Evolutionary conservation across 2,113 vertebrate genomes (phyloP).

Genomic region (Pogona vitticeps): DNA sequence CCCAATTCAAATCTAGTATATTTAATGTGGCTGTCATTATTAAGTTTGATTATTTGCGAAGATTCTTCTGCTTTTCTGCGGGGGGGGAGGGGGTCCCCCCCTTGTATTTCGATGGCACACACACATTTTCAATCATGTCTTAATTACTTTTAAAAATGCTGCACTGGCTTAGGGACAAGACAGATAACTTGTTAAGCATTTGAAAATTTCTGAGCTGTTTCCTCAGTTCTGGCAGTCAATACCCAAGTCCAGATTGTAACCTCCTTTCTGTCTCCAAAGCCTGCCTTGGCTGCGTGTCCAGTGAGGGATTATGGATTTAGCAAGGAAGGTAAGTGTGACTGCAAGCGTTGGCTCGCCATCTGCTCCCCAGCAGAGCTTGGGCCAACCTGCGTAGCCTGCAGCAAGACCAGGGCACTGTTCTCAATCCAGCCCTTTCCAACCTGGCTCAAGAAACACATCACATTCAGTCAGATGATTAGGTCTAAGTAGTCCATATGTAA

Average conservation of each 20-base stretch:
- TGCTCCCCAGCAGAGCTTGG: constrained; percentile 99
- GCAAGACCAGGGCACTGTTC: constrained; percentile 98
- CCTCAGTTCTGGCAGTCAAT: constrained; percentile 94
- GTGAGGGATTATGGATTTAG: constrained; percentile 99
- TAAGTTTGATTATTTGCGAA: constrained; percentile 82
- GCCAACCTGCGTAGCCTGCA: constrained; percentile 99
- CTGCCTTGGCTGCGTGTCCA: constrained; percentile 99
- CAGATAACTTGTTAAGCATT: constrained; percentile 99
- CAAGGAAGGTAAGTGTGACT: constrained; percentile 99
- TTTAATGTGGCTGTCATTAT: constrained; percentile 81
- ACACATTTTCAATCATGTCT: constrained; percentile 99
- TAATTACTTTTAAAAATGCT: constrained; percentile 99
- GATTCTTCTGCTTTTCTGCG: constrained; percentile 57
- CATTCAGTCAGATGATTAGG: constrained; percentile 99
- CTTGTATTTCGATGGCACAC: constrained; percentile 84
- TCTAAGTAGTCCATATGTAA: constrained; percentile 99
- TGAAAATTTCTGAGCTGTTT: constrained; percentile 96
- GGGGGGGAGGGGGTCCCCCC: too few relatives aligned
- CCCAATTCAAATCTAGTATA: constrained; percentile 60
- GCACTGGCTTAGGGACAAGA: constrained; percentile 96
- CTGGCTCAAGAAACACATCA: constrained; percentile 93
- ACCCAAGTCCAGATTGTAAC: constrained; percentile 99
- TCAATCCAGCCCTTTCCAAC: constrained; percentile 94
- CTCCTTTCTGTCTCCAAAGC: constrained; percentile 99
- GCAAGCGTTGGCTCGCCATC: constrained; percentile 99